A percentile compares a stretch with the other conserved stretches of the same genome.
Evolutionary conservation across 2,888 invertebrate genomes (phyloP).

Genomic region (Diplazon laetatorius): DNA sequence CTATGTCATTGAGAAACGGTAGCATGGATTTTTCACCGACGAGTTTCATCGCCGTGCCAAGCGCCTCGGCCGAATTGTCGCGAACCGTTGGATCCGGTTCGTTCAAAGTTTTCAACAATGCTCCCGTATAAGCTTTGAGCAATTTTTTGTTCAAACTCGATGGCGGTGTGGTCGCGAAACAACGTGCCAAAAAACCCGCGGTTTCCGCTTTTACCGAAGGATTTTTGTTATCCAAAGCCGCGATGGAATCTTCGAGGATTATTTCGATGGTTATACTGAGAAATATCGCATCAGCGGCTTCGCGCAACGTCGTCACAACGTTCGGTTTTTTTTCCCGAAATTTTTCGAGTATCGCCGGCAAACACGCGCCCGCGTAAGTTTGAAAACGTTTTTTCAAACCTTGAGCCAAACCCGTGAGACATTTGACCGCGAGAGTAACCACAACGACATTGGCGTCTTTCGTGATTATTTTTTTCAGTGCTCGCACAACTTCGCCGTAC

Average conservation of each 20-base stretch:
- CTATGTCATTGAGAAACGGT: conserved; percentile 94
- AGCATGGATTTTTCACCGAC: conserved; percentile 95
- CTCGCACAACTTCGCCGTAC: conserved; percentile 94
- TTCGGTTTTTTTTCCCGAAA: conserved; percentile 98
- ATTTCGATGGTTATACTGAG: conserved; percentile 90
- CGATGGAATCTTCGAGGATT: conserved; percentile 93
- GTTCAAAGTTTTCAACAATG: conserved; percentile 90
- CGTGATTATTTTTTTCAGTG: conserved; percentile 94
- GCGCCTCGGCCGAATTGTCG: conserved; percentile 95
- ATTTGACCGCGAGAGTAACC: conserved; percentile 93
- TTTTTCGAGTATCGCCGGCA: conserved; percentile 94
- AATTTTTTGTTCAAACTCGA: conserved; percentile 94
- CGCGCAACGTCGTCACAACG: conserved; percentile 93
- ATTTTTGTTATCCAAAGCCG: conserved; percentile 95
- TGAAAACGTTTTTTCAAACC: conserved; percentile 95
- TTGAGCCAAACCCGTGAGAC: conserved; percentile 90
- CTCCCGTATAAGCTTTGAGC: conserved; percentile 91
- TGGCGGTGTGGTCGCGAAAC: conserved; percentile 92
- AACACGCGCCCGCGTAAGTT: conserved; percentile 90
- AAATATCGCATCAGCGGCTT: conserved; percentile 95
- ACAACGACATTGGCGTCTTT: conserved; percentile 98
- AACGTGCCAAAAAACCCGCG: conserved; percentile 91
- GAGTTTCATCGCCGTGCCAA: conserved; percentile 96
- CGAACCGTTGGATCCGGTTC: conserved; percentile 95
- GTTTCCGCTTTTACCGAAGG: conserved; percentile 95